Evolutionary conservation across 1,140 invertebrate genomes (phyloP).

Genomic region (Bombyx mandarina): DNA sequence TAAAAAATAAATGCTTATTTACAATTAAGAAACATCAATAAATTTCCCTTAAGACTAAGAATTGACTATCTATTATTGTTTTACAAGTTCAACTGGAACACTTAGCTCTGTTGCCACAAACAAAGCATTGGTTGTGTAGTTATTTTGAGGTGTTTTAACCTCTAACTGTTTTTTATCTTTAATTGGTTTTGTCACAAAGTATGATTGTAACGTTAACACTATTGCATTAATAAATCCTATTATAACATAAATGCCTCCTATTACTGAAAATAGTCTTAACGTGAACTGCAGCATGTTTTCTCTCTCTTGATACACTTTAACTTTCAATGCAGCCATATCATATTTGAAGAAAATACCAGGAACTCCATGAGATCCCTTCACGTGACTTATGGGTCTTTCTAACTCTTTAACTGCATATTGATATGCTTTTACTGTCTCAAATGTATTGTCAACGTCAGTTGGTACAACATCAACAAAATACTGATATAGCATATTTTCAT

Average conservation of each 20-base stretch:
- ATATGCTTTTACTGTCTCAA: slow-evolving; percentile 81
- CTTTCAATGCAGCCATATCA: slow-evolving; percentile 90
- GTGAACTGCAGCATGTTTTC: slow-evolving; percentile 86
- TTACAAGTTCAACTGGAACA: slow-evolving; percentile 45
- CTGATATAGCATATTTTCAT: slow-evolving; percentile 85
- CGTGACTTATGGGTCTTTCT: slow-evolving; percentile 79
- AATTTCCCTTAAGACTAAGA: slow-evolving; percentile 16
- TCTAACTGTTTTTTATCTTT: slow-evolving; percentile 17
- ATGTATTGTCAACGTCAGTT: slow-evolving; percentile 86
- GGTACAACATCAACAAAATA: slow-evolving; percentile 98
- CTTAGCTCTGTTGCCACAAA: slow-evolving; percentile 37
- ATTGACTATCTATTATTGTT: slow-evolving; percentile 37
- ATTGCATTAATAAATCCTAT: slow-evolving; percentile 72
- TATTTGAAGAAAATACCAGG: slow-evolving; percentile 97
- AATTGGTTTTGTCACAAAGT: slow-evolving; percentile 20
- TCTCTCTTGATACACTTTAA: slow-evolving; percentile 86
- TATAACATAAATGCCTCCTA: slow-evolving; percentile 93
- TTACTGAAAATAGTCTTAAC: slow-evolving; percentile 88
- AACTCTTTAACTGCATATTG: slow-evolving; percentile 95
- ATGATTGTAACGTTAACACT: slow-evolving; percentile 35
- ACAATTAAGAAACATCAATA: slow-evolving; percentile 17
- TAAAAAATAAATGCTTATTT: slow-evolving; percentile 14
- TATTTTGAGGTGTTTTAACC: slow-evolving; percentile 7
- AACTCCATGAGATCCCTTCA: slow-evolving; percentile 88
- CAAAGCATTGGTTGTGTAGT: slow-evolving; percentile 30